Conservation (phyloP, 2,113 vertebrate species). For the Actenoides lindsayi region DNA sequence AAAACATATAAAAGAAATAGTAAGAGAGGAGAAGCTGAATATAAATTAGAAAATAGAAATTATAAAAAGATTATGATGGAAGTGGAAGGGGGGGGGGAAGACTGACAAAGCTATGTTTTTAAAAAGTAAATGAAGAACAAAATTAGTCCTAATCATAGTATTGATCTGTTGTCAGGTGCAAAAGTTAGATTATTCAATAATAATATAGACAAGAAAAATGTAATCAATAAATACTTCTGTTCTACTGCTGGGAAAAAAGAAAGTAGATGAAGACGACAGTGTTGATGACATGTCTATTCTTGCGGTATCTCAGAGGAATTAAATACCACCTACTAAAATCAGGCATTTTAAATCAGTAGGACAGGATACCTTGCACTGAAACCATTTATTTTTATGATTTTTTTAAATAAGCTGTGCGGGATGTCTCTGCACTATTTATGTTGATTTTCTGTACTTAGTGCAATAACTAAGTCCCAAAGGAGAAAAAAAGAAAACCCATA, state of each 20-base stretch:
- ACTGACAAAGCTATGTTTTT: background rate
- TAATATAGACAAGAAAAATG: background rate
- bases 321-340: background rate
- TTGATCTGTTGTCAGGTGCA: conserved; percentile 16
- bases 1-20: background rate
- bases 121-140: background rate
- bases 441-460: background rate
- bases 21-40: background rate
- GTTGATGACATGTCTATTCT: conserved; percentile 6
- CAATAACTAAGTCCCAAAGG: background rate
- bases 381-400: background rate
- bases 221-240: conserved; percentile 37
- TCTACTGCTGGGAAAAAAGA: background rate
- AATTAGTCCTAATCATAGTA: background rate
- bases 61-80: background rate
- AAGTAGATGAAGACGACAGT: background rate
- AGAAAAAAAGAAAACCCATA: background rate
- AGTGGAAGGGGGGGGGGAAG: background rate
- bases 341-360: background rate
- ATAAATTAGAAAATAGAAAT: background rate
- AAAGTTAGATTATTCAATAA: conserved; percentile 29
- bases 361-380: background rate
- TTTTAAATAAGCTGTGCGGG: background rate
- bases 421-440: background rate
- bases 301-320: background rate